Evolutionary conservation across 2,113 vertebrate species (phyloP).

Genomic region (Jacana jacana): DNA sequence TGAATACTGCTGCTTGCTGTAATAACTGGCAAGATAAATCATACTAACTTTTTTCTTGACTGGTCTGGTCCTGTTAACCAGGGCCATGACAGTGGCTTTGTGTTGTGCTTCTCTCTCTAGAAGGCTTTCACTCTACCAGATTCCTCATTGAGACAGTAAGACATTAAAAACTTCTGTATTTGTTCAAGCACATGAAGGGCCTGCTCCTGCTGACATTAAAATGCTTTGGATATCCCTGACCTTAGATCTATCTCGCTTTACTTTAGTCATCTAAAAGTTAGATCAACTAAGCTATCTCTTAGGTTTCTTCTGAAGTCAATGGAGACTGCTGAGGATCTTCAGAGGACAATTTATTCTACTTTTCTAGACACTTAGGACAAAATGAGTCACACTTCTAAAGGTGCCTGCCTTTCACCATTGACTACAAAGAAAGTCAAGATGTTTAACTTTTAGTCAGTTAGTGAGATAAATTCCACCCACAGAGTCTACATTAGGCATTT

Average conservation of each 20-base stretch:
- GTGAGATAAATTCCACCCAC: not conserved
- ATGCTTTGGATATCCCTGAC: not conserved
- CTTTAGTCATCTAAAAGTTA: not conserved
- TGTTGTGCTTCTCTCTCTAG: not conserved
- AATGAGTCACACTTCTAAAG: conserved; percentile 40
- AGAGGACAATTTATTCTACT: not conserved
- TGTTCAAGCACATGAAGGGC: not conserved
- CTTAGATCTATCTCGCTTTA: not conserved
- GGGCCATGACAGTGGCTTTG: not conserved
- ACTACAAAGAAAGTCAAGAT: not conserved
- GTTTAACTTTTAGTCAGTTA: not conserved
- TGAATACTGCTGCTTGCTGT: not conserved
- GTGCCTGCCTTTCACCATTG: not conserved
- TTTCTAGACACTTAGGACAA: not conserved
- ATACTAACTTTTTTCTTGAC: not conserved
- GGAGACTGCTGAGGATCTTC: not conserved
- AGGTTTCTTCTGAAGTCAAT: not conserved
- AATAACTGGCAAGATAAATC: not conserved
- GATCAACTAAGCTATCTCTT: not conserved
- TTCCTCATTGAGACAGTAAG: not conserved
- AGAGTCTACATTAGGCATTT: not conserved
- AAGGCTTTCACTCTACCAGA: not conserved
- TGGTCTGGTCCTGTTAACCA: not conserved
- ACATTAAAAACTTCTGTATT: not conserved
- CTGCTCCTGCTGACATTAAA: not conserved